phyloP scores from a whole-genome alignment of 1,140 invertebrate genomes.

The Hylaeus volcanicus region DNA sequence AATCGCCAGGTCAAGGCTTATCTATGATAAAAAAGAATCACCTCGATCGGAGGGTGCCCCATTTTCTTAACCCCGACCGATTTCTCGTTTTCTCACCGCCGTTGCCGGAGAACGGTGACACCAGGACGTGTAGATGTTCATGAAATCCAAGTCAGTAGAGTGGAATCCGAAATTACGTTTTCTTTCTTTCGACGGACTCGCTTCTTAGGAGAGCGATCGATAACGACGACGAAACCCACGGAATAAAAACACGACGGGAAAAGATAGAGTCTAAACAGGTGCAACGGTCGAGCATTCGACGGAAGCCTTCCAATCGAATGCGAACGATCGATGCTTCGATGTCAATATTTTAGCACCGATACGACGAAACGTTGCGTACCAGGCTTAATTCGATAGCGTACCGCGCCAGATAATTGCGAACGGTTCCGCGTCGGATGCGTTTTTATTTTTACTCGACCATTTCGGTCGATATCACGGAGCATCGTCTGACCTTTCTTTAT shows the following conservation, averaged over 20 bases:
- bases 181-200: too few species aligned
- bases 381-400: neutral
- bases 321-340: slow-evolving; percentile 22
- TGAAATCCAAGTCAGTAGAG: too few species aligned
- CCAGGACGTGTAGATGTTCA: too few species aligned
- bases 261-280: neutral
- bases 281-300: neutral
- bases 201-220: too few species aligned
- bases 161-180: too few species aligned
- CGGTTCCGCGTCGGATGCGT: neutral
- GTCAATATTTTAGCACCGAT: slow-evolving; percentile 3
- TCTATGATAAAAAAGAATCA: too few species aligned
- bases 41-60: too few species aligned
- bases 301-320: neutral
- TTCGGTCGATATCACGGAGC: slow-evolving; percentile 4
- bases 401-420: neutral
- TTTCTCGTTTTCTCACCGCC: too few species aligned
- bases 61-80: too few species aligned
- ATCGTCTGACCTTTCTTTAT: slow-evolving; percentile 15
- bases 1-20: too few species aligned
- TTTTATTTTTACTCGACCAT: neutral
- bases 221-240: neutral
- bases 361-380: neutral
- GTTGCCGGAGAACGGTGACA: too few species aligned
- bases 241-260: neutral